Evolutionary conservation across 2,888 invertebrate species (phyloP).

Genomic region (Axea sp.): DNA sequence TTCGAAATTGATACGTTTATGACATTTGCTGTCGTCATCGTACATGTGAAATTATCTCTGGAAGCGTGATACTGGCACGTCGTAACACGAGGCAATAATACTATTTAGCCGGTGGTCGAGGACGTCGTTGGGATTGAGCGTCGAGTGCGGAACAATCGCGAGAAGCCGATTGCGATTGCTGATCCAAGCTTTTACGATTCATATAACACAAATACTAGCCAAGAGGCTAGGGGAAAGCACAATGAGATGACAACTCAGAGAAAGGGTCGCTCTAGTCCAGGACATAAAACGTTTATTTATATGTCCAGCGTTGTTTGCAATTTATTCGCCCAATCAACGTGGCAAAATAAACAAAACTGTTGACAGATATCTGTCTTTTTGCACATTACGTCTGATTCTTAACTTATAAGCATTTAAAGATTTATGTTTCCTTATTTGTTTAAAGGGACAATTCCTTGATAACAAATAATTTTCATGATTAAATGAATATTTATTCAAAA

Average conservation of each 20-base stretch:
- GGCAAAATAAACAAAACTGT: conserved; percentile 20
- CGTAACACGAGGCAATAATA: conserved; percentile 61
- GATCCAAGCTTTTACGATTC: conserved; percentile 78
- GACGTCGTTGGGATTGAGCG: conserved; percentile 53
- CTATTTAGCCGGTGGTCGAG: conserved; percentile 58
- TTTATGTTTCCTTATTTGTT: no score
- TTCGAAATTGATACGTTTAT: conserved; percentile 60
- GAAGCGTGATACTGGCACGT: conserved; percentile 55
- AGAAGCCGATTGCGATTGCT: conserved; percentile 70
- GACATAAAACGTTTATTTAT: conserved; percentile 79
- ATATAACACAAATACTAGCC: conserved; percentile 74
- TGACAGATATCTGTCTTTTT: neutral
- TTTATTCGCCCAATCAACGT: conserved; percentile 50
- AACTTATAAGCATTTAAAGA: no score
- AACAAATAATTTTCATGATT: no score
- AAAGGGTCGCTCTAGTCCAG: conserved; percentile 65
- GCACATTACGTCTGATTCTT: neutral
- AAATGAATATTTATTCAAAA: no score
- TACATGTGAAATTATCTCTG: conserved; percentile 50
- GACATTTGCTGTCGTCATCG: conserved; percentile 40
- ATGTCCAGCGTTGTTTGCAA: conserved; percentile 69
- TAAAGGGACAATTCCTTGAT: no score
- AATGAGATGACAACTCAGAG: conserved; percentile 52
- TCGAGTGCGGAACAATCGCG: conserved; percentile 59
- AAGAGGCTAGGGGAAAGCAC: conserved; percentile 63